Base-by-base conservation (phyloP, 2,888 invertebrate genomes). In the Cephalotes varians region DNA sequence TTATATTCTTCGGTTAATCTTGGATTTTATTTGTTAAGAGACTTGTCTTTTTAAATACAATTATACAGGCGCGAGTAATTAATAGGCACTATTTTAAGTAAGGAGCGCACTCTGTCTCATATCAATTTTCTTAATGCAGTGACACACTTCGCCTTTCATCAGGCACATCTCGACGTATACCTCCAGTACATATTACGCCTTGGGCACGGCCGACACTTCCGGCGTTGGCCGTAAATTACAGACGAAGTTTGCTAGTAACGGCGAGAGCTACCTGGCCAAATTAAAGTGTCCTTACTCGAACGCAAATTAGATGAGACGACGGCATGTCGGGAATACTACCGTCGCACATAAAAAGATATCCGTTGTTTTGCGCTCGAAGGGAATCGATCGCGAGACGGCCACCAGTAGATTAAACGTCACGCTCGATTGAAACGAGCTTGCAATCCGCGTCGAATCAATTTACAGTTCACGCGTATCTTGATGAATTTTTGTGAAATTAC, bases 281-380 rank as follows among this genome's bases (percentile, higher is more conserved):
- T 89, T 89, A 89, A 89, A 89, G 88, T 83, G 86, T 85, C 84
- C 83, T 82, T 80, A 60, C 77, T 85, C 67, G 72, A 83, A 84
- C 83, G 84, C 84, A 89, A 89, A 89, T 89, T 89, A 89, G 86
- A 86, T 86, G 88, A 89, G 88, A 89, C 83, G 89, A 85, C 84
- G 81, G 83, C 77, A 80, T 81, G 67, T 51, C 40, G 65, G 15
- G 65, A 54, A 56, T 54, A 71, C 54, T 28, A 25, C 37, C 51
- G 51, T 58, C 58, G 28, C 51, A 51, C 28, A 6, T 65, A 76
- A 76, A 76, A 76, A 76, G 64, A 28, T 5, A n/a, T 64, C 64
- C 9, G 28, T 15, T 65, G 65, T 76, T 65, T 65, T 54, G 40
- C 65, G 18, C 25, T n/a, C 4, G 34, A 74, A 28, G 65, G 28